Percentiles rank a stretch among this genome's conserved stretches.
Evolutionary conservation across 1,140 invertebrate genomes (phyloP).

Genomic region (Holotrichia oblita): DNA sequence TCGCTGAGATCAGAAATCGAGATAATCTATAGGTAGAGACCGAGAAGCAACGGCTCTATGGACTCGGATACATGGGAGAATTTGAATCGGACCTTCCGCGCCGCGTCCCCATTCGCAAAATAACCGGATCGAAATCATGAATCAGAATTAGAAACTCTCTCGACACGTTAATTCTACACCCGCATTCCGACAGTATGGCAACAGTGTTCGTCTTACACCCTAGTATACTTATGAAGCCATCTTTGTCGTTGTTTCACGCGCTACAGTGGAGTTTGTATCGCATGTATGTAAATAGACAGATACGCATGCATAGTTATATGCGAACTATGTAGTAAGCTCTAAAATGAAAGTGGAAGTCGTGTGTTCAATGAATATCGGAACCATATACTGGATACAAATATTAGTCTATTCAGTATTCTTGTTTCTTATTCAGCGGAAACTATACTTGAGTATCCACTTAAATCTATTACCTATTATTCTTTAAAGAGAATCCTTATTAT

Average conservation of each 20-base stretch:
- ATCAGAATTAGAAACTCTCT: background rate
- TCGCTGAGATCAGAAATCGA: too few species aligned
- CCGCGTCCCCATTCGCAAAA: background rate
- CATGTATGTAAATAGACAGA: background rate
- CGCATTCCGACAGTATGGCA: background rate
- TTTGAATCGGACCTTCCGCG: background rate
- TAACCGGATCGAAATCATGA: background rate
- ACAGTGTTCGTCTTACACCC: background rate
- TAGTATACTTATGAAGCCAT: background rate
- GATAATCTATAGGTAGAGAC: background rate
- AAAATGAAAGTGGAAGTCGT: too few species aligned
- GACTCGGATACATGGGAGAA: background rate
- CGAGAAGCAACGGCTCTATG: background rate
- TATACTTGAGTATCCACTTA: too few species aligned
- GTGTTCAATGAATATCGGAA: too few species aligned
- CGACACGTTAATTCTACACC: slow-evolving; percentile 11
- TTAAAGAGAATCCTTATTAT: too few species aligned
- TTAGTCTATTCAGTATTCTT: too few species aligned
- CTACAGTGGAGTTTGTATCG: background rate
- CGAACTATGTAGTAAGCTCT: background rate
- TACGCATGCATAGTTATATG: background rate
- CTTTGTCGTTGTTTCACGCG: background rate
- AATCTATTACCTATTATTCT: too few species aligned
- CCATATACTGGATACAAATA: too few species aligned
- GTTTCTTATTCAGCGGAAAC: too few species aligned